These are phyloP conservation scores for Oenanthe melanoleuca DNA, from an alignment of 2,113 vertebrate genomes.

Conservation along the genomic window DNA sequence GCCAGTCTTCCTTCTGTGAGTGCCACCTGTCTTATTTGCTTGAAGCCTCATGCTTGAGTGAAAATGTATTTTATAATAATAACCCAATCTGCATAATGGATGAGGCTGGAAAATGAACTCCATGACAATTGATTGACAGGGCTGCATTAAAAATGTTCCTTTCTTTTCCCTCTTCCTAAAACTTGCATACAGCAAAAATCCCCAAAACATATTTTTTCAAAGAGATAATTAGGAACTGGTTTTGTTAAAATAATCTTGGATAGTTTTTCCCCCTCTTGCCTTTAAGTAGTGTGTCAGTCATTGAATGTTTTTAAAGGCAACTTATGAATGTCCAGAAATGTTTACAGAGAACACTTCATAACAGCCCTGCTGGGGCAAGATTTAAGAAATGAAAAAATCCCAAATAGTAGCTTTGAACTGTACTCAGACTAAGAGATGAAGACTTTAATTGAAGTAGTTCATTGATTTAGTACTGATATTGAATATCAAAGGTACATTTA, in stretches of 20 bases:
- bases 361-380: background rate
- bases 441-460: background rate
- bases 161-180: background rate
- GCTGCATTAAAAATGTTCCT: slow-evolving; percentile 31
- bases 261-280: background rate
- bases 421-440: background rate
- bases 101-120: slow-evolving; percentile 41
- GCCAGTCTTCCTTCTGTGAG: background rate
- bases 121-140: slow-evolving; percentile 28
- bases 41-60: slow-evolving; percentile 9
- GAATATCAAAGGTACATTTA: background rate
- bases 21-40: slow-evolving; percentile 36
- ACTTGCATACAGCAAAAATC: background rate
- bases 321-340: background rate
- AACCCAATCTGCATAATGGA: slow-evolving; percentile 31
- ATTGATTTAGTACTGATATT: background rate
- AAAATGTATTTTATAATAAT: slow-evolving; percentile 42
- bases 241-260: background rate
- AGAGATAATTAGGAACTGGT: background rate
- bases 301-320: background rate
- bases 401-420: background rate
- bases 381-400: background rate
- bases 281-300: background rate
- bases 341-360: background rate
- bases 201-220: background rate